Evolutionary conservation across 2,888 invertebrate species (phyloP), one percentile per base, ranked within the genome.

Genomic region (Griposia aprilina): DNA sequence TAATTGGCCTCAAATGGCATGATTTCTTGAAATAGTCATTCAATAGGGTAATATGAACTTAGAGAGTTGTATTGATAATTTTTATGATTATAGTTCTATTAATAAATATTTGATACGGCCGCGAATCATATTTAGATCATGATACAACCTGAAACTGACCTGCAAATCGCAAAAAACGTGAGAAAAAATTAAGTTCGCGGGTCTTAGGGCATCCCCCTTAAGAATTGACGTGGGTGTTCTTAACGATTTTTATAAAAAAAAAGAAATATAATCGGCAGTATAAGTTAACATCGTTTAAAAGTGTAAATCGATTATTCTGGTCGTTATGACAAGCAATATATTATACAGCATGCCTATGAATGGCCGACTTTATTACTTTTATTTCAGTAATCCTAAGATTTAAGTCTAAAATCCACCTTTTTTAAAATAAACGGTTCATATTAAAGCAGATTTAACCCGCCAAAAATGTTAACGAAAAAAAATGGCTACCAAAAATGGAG

Each of bases 321-420:
- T 78, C 72, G 55, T 78, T 78, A 57, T 45, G 60, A 69, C 48
- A 66, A 70, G 67, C 78, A n/a, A 62, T 81, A 85, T 79, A 74
- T 80, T 78, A 69, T 26, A 60, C 52, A 74, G 59, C 30, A 70
- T 55, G 62, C 71, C 83, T 78, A 66, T 76, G 62, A 76, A 79
- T 79, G 74, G 74, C 30, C 59, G 82, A 65, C 76, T 87, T 85
- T 85, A 87, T 87, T 60, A 71, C 59, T 52, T 75, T 63, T 63
- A 76, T 77, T 73, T 70, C 17, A 77, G 13, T 77, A 66, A 80
- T 59, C 26, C 41, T 41, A n/a, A 63, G 69, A 83, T 74, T 83
- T 55, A 83, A 74, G 41, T 75, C 2, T 59, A 13, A 52, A 57
- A 82, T 30, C 0, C 2, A 11, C 26, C 36, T n/a, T 63, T 65